These are phyloP conservation scores for Pemphredon lugubris DNA, from an alignment of 2,888 invertebrate species.

Conservation along the genomic window DNA sequence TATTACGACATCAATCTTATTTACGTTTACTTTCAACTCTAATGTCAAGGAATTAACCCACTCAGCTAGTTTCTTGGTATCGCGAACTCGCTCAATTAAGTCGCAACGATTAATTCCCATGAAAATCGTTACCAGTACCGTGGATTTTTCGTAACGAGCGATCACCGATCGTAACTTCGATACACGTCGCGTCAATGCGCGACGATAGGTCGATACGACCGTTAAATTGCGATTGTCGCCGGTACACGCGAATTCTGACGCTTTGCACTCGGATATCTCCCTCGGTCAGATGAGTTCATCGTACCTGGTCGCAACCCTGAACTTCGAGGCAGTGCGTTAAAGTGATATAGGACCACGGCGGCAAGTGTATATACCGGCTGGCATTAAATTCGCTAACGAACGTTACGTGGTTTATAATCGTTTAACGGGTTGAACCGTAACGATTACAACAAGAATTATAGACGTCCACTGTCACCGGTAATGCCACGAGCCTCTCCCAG, in stretches of 20 bases:
- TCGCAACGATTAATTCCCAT: no score
- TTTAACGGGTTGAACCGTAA: conserved; percentile 60
- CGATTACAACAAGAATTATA: conserved; percentile 59
- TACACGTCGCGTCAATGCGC: no score
- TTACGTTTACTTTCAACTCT: no score
- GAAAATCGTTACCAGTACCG: no score
- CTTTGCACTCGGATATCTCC: neutral
- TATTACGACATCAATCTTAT: no score
- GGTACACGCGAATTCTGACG: neutral
- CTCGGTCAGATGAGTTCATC: conserved; percentile 58
- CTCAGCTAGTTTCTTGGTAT: no score
- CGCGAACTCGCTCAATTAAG: no score
- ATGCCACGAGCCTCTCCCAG: conserved; percentile 20
- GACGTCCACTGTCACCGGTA: conserved; percentile 41
- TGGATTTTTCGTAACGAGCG: no score
- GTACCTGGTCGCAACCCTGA: conserved; percentile 61
- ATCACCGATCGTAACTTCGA: no score
- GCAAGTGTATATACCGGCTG: conserved; percentile 59
- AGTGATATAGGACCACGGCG: conserved; percentile 58
- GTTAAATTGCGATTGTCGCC: neutral
- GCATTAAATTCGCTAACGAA: conserved; percentile 77
- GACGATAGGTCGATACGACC: no score
- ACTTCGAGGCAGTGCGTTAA: conserved; percentile 60
- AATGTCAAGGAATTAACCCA: no score
- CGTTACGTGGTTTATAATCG: conserved; percentile 65